Evolutionary conservation across 2,888 invertebrate species (phyloP), one percentile per base, ranked within the genome.

Genomic region (Arge pagana): DNA sequence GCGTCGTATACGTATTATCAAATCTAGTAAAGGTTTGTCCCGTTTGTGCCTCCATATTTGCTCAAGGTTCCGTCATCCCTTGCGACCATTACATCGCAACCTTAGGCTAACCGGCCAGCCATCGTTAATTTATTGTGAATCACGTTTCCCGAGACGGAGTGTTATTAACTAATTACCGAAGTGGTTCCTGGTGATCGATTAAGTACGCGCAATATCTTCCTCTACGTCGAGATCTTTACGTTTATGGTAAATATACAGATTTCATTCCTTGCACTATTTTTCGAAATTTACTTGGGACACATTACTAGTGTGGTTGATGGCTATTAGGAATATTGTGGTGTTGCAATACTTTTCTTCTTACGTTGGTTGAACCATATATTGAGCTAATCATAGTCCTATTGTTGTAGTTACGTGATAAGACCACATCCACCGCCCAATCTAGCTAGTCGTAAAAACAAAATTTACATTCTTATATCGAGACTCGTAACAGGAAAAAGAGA

Each of bases 61-160:
- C 23, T 35, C 35, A 24, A 45, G 45, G 45, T 45, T 30, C 50
- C 40, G 50, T 50, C 50, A 50, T 50, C 40, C 50, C 50, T 50
- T 50, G 45, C 45, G 45, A 45, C 35, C 15, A 23, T 16, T 45
- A 35, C 33, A 23, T 45, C 33, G 45, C 33, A 33, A 45, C 35
- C 33, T 24, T 23, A 45, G 35, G 19, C n/a, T 45, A 45, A 24
- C 16, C 40, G 35, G 23, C 35, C 50, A 42, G 50, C 50, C 50
- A 50, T 50, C 50, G 31, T 35, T 41, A 42, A 50, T 19, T 50
- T 50, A 40, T 33, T 42, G 50, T 50, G 16, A 18, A 30, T 36
- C 50, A 43, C 50, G 50, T 50, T 42, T 19, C 36, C 39, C 42
- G 43, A 33, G 11, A 28, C 50, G 21, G 31, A 50, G 50, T 50